These are phyloP conservation scores for Drepana arcuata DNA, from an alignment of 1,140 invertebrate species.

Conservation along the genomic window DNA sequence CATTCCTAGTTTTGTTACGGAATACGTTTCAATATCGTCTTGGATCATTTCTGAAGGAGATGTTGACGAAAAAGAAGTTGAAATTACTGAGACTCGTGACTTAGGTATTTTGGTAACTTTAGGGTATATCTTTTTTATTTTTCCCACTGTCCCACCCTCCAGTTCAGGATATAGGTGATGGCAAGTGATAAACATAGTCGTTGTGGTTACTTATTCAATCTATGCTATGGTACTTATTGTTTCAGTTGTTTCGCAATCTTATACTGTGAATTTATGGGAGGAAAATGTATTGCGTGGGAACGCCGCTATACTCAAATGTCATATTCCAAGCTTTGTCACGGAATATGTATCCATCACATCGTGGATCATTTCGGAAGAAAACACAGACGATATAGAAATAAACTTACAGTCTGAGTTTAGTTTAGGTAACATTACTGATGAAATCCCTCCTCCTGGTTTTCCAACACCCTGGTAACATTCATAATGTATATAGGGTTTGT, in stretches of 20 bases:
- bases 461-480: slow-evolving; percentile 5
- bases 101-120: slow-evolving; percentile 32
- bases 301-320: slow-evolving; percentile 87
- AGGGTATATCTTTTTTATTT: not conserved
- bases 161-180: too few species aligned
- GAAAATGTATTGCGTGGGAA: slow-evolving; percentile 90
- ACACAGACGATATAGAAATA: slow-evolving; percentile 43
- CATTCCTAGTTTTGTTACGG: slow-evolving; percentile 92
- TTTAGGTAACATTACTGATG: slow-evolving; percentile 39
- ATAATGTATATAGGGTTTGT: too few species aligned
- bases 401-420: slow-evolving; percentile 47
- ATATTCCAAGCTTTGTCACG: slow-evolving; percentile 88
- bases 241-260: slow-evolving; percentile 88
- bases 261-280: slow-evolving; percentile 88
- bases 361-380: slow-evolving; percentile 85
- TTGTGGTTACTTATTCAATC: not conserved
- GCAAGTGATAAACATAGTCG: too few species aligned
- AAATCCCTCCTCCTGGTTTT: slow-evolving; percentile 5
- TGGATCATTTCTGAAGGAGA: slow-evolving; percentile 79
- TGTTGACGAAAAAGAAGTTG: slow-evolving; percentile 60
- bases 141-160: slow-evolving; percentile 6
- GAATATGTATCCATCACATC: slow-evolving; percentile 85
- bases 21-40: slow-evolving; percentile 87
- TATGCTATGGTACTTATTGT: slow-evolving; percentile 5
- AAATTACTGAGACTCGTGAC: slow-evolving; percentile 43